Percentiles rank a stretch among this genome's conserved stretches.
phyloP scores from a whole-genome alignment of 2,797 vertebrate genomes.

The Micropoecilia bifurca region DNA sequence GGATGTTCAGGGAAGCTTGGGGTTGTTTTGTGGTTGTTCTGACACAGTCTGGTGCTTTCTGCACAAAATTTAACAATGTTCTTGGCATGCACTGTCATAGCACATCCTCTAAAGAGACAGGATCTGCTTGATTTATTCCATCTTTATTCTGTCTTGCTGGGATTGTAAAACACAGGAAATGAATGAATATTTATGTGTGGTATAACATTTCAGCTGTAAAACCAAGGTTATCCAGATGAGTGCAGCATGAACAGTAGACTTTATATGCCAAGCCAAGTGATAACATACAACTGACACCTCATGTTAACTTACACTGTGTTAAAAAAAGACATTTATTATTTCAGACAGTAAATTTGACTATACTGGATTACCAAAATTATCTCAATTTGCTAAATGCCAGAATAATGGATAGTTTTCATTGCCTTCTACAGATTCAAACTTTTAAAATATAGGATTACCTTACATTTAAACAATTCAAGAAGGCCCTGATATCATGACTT shows the following conservation, averaged over 20 bases:
- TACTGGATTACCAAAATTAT: neutral
- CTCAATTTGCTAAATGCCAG: neutral
- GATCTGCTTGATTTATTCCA: conserved; percentile 7
- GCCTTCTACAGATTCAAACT: neutral
- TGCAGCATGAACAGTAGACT: neutral
- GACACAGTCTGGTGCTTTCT: neutral
- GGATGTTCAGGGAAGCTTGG: neutral
- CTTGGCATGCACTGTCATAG: conserved; percentile 7
- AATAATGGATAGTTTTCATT: neutral
- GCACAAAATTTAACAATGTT: neutral
- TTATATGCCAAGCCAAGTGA: neutral
- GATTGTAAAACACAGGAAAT: neutral
- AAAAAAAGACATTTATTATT: neutral
- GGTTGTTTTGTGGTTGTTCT: neutral
- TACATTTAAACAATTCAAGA: neutral
- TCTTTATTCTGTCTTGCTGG: conserved; percentile 9
- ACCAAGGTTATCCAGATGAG: neutral
- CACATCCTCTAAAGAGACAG: neutral
- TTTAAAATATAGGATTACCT: neutral
- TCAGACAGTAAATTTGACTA: neutral
- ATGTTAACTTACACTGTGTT: neutral
- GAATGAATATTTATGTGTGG: neutral
- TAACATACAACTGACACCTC: neutral
- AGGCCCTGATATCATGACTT: neutral
- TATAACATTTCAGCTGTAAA: neutral